A percentile compares a stretch with the other conserved stretches of the same genome.
These are phyloP conservation scores for Parazoanthus darwini DNA, from an alignment of 92 coral and sea anemone species.

Conservation along the genomic window DNA sequence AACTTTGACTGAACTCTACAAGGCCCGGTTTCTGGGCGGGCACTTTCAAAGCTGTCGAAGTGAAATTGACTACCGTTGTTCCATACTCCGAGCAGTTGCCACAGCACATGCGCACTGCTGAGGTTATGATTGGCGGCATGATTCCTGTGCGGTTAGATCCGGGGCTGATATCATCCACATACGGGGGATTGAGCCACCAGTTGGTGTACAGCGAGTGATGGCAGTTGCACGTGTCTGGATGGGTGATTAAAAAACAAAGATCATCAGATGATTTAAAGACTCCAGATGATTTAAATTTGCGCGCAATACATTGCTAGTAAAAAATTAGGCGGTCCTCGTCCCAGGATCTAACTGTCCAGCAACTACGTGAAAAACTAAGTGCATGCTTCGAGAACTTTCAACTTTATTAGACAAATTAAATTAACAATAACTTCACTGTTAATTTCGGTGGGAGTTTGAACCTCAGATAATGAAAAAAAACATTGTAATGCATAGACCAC, in stretches of 20 bases:
- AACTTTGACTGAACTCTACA: conserved; percentile 60
- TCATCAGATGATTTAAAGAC: too few relatives aligned
- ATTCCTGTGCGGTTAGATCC: conserved; percentile 76
- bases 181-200: conserved; percentile 95
- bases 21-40: conserved; percentile 73
- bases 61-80: conserved; percentile 57
- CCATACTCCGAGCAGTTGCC: conserved; percentile 74
- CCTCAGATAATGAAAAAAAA: too few relatives aligned
- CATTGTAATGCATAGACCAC: too few relatives aligned
- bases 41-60: conserved; percentile 33
- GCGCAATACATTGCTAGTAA: too few relatives aligned
- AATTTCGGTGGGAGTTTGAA: too few relatives aligned
- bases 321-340: too few relatives aligned
- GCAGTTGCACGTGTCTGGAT: conserved; percentile 91
- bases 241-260: not conserved
- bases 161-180: conserved; percentile 60
- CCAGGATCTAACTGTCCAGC: too few relatives aligned
- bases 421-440: too few relatives aligned
- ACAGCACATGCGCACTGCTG: conserved; percentile 75
- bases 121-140: conserved; percentile 70
- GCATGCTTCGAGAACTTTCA: too few relatives aligned
- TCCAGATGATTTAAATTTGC: too few relatives aligned
- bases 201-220: conserved; percentile 72
- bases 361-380: too few relatives aligned
- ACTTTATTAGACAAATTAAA: too few relatives aligned